A percentile compares a stretch with the other conserved stretches of the same genome.
Conservation (phyloP, 2,888 invertebrate species). For the Erebia aethiops region DNA sequence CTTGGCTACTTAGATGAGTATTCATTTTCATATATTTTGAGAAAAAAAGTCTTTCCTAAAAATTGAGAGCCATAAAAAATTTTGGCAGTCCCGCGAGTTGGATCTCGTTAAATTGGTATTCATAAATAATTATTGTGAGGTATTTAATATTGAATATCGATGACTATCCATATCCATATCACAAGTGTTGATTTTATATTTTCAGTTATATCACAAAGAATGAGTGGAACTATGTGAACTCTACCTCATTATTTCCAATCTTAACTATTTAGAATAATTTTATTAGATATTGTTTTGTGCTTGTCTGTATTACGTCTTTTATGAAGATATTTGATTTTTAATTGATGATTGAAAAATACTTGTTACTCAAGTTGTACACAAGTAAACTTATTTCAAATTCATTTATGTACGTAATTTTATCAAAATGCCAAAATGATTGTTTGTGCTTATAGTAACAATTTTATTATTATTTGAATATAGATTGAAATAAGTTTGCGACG, state of each 20-base stretch:
- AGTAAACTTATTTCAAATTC: background rate
- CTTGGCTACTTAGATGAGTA: no score
- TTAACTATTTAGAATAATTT: background rate
- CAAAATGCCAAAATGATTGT: background rate
- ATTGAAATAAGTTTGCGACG: slow-evolving; percentile 16
- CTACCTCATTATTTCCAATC: slow-evolving; percentile 26
- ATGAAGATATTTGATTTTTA: slow-evolving; percentile 2
- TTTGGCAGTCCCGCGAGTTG: no score
- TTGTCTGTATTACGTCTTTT: slow-evolving; percentile 1
- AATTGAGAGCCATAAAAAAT: no score
- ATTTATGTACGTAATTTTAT: background rate
- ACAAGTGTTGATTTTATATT: slow-evolving; percentile 20
- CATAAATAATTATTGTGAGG: no score
- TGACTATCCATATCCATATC: background rate
- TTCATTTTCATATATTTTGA: no score
- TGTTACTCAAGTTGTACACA: background rate
- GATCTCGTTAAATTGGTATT: no score
- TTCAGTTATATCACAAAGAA: slow-evolving; percentile 6
- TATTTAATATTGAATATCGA: background rate
- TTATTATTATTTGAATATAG: background rate
- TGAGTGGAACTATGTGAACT: slow-evolving; percentile 21
- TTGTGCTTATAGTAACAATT: background rate
- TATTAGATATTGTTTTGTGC: background rate
- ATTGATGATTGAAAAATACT: background rate
- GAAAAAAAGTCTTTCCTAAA: no score